Evolutionary conservation across 2,888 invertebrate genomes (phyloP).

Genomic region (Pyrocoelia pectoralis): DNA sequence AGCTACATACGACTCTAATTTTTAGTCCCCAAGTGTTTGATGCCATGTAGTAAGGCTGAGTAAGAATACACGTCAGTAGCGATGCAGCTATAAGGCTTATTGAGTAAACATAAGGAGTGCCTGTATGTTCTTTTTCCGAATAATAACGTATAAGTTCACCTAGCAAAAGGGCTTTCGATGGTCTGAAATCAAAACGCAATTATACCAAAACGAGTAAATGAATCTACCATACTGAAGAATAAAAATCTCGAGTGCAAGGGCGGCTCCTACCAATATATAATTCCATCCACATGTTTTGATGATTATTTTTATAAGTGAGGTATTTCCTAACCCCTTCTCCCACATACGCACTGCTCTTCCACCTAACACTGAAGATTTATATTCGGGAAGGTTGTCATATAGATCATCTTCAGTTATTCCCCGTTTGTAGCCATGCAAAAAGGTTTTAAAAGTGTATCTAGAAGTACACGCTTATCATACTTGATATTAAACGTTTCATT

Average conservation of each 20-base stretch:
- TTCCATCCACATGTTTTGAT: neutral
- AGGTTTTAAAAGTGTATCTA: neutral
- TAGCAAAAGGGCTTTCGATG: neutral
- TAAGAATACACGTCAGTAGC: neutral
- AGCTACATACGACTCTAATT: conserved; percentile 83
- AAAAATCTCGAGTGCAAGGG: neutral
- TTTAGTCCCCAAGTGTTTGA: conserved; percentile 78
- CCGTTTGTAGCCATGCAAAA: neutral
- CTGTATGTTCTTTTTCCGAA: neutral
- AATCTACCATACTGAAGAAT: neutral
- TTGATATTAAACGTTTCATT: too few relatives aligned
- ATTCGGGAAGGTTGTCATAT: neutral
- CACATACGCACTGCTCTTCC: neutral
- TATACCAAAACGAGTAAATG: too few relatives aligned
- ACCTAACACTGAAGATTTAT: neutral
- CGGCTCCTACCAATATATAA: neutral
- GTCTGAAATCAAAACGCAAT: neutral
- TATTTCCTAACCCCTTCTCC: neutral
- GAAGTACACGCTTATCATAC: too few relatives aligned
- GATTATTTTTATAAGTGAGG: neutral
- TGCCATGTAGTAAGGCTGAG: neutral
- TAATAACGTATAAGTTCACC: neutral
- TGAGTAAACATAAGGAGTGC: too few relatives aligned
- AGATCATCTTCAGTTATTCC: neutral
- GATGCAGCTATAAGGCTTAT: neutral